Base-by-base conservation (phyloP, 2,113 vertebrate species). In the Neodon shergylaensis region DNA sequence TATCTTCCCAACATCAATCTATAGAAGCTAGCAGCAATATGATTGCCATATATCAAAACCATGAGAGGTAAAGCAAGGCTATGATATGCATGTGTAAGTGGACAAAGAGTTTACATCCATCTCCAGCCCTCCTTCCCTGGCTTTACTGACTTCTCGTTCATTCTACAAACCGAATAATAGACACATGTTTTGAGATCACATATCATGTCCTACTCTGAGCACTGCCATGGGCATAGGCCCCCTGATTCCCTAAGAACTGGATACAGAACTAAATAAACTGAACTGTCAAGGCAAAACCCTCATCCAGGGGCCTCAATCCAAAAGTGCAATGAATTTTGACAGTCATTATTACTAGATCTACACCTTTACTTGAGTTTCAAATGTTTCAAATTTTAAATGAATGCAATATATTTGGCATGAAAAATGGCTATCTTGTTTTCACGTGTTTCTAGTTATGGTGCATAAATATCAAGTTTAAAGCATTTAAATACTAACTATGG, bases 361-460 rank as follows among this genome's bases (percentile, higher is more conserved):
- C 77, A n/a, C 21, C 74, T 96, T 82, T 49, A 78, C 13, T 88
- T 96, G 52, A 54, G 94, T 52, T 73, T 90, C 58, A 76, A 91
- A 66, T 65, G 13, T 79, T 86, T 66, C 13, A 70, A 33, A 73
- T 58, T 73, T 88, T 72, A 39, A 73, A 54, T 94, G 52, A 94
- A 63, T 47, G 61, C 93, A 90, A 83, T 72, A 63, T 72, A 93
- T 72, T 88, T 88, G 61, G 22, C 36, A 61, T 19, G 85, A 65
- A 17, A 93, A 96, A 90, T 21, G 1, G 10, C 28, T 42, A 10
- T 19, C 79, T 73, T 1, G 42, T 77, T 94, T 89, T 72, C 39
- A 13, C 5, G 61, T 47, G 11, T 90, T 95, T 90, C 65, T 95
- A 95, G 85, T 77, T 76, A 58, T 63, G 89, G 91, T 31, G 10